These are phyloP conservation scores for Tenebrosternarchus preto DNA, from an alignment of 2,113 vertebrate species.

Conservation along the genomic window DNA sequence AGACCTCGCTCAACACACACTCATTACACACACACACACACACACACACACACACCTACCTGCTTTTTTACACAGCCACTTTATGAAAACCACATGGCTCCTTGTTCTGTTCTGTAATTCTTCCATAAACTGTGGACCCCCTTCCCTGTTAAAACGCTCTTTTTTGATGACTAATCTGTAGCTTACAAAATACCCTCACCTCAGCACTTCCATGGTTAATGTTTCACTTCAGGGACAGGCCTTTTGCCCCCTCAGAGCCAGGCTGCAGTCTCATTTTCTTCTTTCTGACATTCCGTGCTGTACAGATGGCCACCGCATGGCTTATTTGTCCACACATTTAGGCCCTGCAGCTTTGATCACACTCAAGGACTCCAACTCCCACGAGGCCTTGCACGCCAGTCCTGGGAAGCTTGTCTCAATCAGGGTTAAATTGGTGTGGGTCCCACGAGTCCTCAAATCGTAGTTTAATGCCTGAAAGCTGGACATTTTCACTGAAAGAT, in stretches of 20 bases:
- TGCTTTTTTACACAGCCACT: conserved; percentile 41
- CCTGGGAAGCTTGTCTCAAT: conserved; percentile 54
- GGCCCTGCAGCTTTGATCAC: conserved; percentile 60
- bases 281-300: no score
- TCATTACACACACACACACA: conserved; percentile 12
- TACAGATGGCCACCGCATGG: conserved; percentile 60
- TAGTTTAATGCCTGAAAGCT: conserved; percentile 35
- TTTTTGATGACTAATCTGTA: conserved; percentile 67
- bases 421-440: conserved; percentile 40
- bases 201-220: conserved; percentile 56
- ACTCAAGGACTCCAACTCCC: conserved; percentile 52
- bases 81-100: conserved; percentile 68
- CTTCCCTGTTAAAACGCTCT: conserved; percentile 58
- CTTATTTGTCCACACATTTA: conserved; percentile 44
- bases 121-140: conserved; percentile 58
- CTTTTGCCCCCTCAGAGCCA: conserved; percentile 21
- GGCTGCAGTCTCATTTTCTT: conserved; percentile 21
- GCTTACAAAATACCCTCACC: conserved; percentile 56
- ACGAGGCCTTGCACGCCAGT: conserved; percentile 46
- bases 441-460: conserved; percentile 49
- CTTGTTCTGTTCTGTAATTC: conserved; percentile 55
- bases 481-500: conserved; percentile 45
- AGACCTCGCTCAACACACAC: not conserved
- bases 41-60: not conserved
- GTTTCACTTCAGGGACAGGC: conserved; percentile 56